Conservation (phyloP, 2,888 invertebrate species). For the Lasioglossum figueresi region DNA sequence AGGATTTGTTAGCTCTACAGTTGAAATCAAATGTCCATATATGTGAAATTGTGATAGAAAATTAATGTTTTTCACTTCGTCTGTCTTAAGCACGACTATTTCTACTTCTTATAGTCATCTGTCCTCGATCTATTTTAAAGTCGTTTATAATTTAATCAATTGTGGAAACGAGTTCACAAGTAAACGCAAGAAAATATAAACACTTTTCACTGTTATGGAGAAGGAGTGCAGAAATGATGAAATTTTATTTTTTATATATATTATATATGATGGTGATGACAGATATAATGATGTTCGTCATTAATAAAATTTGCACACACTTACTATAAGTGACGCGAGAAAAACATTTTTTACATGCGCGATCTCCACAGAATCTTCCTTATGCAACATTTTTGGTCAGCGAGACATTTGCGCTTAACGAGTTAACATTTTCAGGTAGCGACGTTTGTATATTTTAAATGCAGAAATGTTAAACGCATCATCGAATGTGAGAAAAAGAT, state of each 20-base stretch:
- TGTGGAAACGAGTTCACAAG: neutral
- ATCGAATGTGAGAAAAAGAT: conserved; percentile 15
- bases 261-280: neutral
- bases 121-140: neutral
- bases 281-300: neutral
- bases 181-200: neutral
- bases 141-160: neutral
- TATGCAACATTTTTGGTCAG: conserved; percentile 59
- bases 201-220: neutral
- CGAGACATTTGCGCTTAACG: conserved; percentile 2
- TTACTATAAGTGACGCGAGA: conserved; percentile 78
- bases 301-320: conserved; percentile 54
- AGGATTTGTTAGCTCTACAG: neutral
- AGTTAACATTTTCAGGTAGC: conserved; percentile 16
- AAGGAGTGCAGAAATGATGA: neutral
- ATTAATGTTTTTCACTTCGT: neutral
- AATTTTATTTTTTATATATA: neutral
- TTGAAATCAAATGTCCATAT: neutral
- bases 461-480: conserved; percentile 22
- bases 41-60: neutral
- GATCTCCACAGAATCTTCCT: conserved; percentile 39
- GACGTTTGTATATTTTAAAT: neutral
- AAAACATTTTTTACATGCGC: conserved; percentile 69
- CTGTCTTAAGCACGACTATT: neutral
- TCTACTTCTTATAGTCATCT: neutral